phyloP scores from a whole-genome alignment of 2,888 invertebrate species.

The Odontocolon sp. region DNA sequence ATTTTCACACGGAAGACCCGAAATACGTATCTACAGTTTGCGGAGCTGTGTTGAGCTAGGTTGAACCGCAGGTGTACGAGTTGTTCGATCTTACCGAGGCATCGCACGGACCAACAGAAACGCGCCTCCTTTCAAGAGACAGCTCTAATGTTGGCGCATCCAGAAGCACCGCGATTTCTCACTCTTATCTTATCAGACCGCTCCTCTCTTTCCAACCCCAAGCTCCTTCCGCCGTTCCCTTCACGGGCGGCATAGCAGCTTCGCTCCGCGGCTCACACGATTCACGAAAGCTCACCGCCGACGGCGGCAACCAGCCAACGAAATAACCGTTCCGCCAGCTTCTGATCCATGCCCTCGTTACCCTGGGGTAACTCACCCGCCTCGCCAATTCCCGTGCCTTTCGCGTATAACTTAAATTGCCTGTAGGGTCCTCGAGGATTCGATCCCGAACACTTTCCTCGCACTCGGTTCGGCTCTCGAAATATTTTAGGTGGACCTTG shows the following conservation, averaged over 20 bases:
- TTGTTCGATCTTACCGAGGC: background rate
- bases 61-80: no score
- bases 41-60: no score
- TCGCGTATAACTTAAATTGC: no score
- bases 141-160: slow-evolving; percentile 4
- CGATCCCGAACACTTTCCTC: no score
- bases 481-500: no score
- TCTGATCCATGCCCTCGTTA: slow-evolving; percentile 11
- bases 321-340: slow-evolving; percentile 5
- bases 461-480: no score
- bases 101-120: no score
- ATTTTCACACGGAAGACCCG: no score
- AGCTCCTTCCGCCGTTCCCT: background rate
- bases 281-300: background rate
- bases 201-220: background rate
- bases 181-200: slow-evolving; percentile 20
- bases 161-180: slow-evolving; percentile 10
- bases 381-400: no score
- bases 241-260: background rate
- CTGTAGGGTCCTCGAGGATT: no score
- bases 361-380: no score
- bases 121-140: background rate
- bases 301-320: slow-evolving; percentile 14
- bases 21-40: no score
- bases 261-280: background rate